These are phyloP conservation scores for Tragelaphus scriptus DNA, from an alignment of 2,113 vertebrate species.

Conservation along the genomic window DNA sequence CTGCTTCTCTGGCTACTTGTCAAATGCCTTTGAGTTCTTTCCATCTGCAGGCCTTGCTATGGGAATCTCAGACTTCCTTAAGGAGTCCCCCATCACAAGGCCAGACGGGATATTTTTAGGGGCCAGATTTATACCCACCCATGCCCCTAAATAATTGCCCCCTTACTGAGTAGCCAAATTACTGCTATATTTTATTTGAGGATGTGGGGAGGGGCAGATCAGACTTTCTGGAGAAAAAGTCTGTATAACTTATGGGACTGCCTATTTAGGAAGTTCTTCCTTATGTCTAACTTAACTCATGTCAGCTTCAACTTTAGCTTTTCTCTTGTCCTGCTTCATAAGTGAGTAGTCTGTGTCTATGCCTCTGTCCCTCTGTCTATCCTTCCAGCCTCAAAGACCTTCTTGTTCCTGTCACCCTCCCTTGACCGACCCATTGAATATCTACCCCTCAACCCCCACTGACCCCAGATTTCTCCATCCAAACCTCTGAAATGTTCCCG, in stretches of 20 bases:
- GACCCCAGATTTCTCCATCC: background rate
- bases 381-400: background rate
- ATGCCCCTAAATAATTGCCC: background rate
- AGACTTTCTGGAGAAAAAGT: background rate
- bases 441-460: background rate
- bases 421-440: background rate
- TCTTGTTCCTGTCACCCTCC: background rate
- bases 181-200: background rate
- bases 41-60: background rate
- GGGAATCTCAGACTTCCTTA: background rate
- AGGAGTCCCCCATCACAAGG: background rate
- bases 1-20: background rate
- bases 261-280: background rate
- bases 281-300: background rate
- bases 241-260: background rate
- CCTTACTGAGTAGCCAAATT: background rate
- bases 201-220: no score
- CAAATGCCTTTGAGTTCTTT: background rate
- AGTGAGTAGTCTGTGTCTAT: background rate
- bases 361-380: background rate
- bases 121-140: background rate
- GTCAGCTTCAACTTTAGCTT: background rate
- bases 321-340: background rate
- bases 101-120: background rate
- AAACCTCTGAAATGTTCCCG: accelerated